Evolutionary conservation across 2,797 vertebrate species (phyloP).

Genomic region (Pseudochaenichthys georgianus): DNA sequence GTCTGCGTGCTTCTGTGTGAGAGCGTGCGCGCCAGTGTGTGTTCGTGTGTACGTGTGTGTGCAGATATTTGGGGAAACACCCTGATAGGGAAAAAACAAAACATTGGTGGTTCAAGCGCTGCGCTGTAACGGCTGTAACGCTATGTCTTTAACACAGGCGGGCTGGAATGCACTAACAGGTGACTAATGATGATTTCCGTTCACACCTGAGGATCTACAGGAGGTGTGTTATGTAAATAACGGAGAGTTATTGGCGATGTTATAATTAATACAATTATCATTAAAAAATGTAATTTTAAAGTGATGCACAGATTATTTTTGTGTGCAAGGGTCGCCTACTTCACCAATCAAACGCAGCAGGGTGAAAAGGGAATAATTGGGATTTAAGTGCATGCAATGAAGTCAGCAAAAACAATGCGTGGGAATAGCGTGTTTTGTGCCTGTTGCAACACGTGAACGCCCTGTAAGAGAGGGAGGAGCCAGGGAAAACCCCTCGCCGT

Average conservation of each 20-base stretch:
- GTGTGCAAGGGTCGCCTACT: neutral
- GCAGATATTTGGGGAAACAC: constrained; percentile 72
- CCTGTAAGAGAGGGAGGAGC: constrained; percentile 88
- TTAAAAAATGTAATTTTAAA: neutral
- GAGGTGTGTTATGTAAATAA: constrained; percentile 36
- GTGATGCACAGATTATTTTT: neutral
- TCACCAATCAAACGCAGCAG: neutral
- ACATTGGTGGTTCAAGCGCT: constrained; percentile 22
- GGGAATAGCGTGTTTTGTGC: constrained; percentile 69
- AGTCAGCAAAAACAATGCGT: constrained; percentile 66
- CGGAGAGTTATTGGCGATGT: constrained; percentile 1
- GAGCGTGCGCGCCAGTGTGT: neutral
- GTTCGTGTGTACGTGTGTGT: constrained; percentile 1
- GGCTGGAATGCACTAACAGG: constrained; percentile 30
- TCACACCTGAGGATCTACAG: constrained; percentile 51
- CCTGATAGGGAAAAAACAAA: constrained; percentile 40
- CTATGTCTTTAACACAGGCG: constrained; percentile 10
- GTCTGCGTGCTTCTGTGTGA: constrained; percentile 4
- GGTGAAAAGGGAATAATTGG: neutral
- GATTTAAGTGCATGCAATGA: constrained; percentile 27
- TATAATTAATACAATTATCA: neutral
- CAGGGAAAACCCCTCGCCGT: constrained; percentile 95
- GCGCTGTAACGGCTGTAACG: constrained; percentile 18
- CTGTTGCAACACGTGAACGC: constrained; percentile 85
- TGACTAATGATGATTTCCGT: constrained; percentile 34